Conservation (phyloP, 1,140 invertebrate genomes). For the Dysdera silvatica region DNA sequence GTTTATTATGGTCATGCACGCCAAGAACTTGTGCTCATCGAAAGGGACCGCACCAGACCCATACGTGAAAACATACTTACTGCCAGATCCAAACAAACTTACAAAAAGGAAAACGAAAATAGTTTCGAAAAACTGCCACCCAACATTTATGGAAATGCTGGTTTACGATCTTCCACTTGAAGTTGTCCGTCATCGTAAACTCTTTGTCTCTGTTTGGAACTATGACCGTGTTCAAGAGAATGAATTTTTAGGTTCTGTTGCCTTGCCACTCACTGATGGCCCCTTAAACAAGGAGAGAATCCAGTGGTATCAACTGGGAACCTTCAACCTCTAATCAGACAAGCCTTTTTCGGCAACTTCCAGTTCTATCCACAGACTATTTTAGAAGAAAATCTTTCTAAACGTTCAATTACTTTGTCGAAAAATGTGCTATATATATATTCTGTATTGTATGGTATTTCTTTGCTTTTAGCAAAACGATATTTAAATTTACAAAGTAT, state of each 20-base stretch:
- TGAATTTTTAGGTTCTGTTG: constrained; percentile 82
- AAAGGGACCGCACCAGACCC: constrained; percentile 63
- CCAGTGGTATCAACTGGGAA: constrained; percentile 44
- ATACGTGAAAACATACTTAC: constrained; percentile 89
- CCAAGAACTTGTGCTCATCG: constrained; percentile 63
- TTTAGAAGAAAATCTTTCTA: no score
- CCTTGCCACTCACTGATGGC: constrained; percentile 58
- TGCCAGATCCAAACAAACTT: constrained; percentile 55
- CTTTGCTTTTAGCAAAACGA: no score
- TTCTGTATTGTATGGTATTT: no score
- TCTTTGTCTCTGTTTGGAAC: constrained; percentile 91
- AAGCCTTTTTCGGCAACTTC: no score
- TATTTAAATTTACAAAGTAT: no score
- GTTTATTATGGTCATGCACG: constrained; percentile 80
- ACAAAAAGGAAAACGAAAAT: constrained; percentile 95
- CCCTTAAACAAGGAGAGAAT: constrained; percentile 62
- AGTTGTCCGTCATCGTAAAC: constrained; percentile 59
- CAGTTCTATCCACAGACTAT: no score
- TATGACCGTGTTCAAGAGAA: constrained; percentile 92
- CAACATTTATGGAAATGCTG: constrained; percentile 97
- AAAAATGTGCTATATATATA: no score
- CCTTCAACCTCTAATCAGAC: constrained; percentile 15
- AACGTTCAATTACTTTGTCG: no score
- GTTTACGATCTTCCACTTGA: constrained; percentile 64
- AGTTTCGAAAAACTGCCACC: constrained; percentile 80